phyloP scores from a whole-genome alignment of 2,113 vertebrate species.

The Regulus satrapa region DNA sequence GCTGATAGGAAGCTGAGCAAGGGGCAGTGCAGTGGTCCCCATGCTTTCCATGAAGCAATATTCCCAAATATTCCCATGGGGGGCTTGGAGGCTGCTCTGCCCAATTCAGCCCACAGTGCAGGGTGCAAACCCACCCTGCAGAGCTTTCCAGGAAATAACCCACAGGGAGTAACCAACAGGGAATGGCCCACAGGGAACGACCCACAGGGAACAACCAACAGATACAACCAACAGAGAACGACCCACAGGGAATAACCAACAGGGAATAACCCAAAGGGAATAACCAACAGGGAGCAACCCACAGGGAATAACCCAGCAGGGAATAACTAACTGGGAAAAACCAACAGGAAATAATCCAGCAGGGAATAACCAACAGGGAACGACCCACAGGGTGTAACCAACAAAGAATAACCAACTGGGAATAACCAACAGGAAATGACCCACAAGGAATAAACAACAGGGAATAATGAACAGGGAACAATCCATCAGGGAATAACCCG shows the following conservation, averaged over 20 bases:
- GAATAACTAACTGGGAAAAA: too few species aligned
- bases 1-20: fast-evolving
- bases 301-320: background rate
- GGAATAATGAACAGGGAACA: background rate
- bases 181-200: background rate
- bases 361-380: too few species aligned
- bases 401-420: too few species aligned
- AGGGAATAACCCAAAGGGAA: too few species aligned
- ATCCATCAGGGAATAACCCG: background rate
- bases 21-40: background rate
- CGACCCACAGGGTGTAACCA: background rate
- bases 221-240: too few species aligned
- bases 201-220: too few species aligned
- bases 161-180: too few species aligned
- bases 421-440: background rate
- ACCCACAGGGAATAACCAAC: too few species aligned
- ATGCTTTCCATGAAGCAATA: fast-evolving
- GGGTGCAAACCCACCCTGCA: background rate
- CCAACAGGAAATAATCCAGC: background rate
- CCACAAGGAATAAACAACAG: too few species aligned
- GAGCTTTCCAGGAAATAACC: background rate
- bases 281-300: too few species aligned
- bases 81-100: background rate
- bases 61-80: background rate
- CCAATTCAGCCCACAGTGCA: background rate